Evolutionary conservation across 2,113 vertebrate species (phyloP), one percentile per base, ranked within the genome.

Genomic region (Ciconia stormi): DNA sequence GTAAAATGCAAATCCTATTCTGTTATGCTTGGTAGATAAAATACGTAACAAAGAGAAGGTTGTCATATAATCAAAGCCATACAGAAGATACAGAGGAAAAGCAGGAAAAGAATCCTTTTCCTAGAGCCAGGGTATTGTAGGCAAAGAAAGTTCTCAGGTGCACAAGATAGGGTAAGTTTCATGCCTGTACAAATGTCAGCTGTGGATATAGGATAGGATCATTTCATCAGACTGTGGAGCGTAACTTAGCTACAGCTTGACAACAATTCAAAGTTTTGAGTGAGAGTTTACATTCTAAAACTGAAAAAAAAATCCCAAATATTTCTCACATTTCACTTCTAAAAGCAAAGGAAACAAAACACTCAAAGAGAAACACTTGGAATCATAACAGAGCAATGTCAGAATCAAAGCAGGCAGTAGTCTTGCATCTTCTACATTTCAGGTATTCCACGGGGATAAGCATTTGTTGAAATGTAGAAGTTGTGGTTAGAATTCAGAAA

Each of bases 371-470:
- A 89, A 93, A 87, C 42, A 82, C 65, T 89, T 89, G 84, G 81
- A 93, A 87, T 13, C 85, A 63, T 67, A 96, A 72, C 42, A 96
- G 62, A 91, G 65, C 65, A 89, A 91, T 91, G 89, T 89, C 81
- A 94, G 89, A 94, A 96, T 96, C 95, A 96, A 96, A 94, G 87
- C 40, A 94, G 55, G 25, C 59, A 91, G 93, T 27, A 91, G 56
- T 52, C 84, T 95, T 93, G 81, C 81, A 94, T 93, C 73, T 93
- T 96, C 38, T 87, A 47, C 61, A 25, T 87, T 87, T 91, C 69
- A 87, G 73, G 56, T 96, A 76, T 91, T 96, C 94, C 89, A 82
- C 7, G 1, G 47, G 91, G 94, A 95, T 63, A 82, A 87, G 30
- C 23, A 79, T 91, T 79, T 82, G 34, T 59, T 87, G 77, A 89